phyloP scores from a whole-genome alignment of 53 echinoderm and acorn worm species.

The Zoroaster sp. region DNA sequence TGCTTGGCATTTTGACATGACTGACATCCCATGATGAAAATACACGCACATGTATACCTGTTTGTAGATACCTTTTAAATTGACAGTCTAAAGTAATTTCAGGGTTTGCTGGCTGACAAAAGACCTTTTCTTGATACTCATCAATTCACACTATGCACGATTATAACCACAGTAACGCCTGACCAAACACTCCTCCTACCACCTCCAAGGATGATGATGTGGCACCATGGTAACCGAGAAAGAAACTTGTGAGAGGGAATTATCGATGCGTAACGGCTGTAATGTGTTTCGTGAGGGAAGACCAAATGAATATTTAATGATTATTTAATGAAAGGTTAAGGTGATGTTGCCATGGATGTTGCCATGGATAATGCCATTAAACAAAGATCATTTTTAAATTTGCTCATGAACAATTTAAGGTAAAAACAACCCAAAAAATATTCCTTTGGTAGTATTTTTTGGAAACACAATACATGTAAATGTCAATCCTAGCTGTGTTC shows the following conservation, averaged over 20 bases:
- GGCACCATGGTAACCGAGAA: neutral
- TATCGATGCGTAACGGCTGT: neutral
- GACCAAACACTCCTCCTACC: neutral
- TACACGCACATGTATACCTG: too few relatives aligned
- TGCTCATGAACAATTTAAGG: neutral
- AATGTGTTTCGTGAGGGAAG: neutral
- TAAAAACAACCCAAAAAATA: too few relatives aligned
- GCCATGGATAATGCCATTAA: too few relatives aligned
- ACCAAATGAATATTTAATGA: neutral
- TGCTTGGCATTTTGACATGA: neutral
- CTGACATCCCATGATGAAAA: neutral
- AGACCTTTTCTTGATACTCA: neutral
- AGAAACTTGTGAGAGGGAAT: neutral
- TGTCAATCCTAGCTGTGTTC: too few relatives aligned
- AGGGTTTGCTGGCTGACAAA: neutral
- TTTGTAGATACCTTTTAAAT: neutral
- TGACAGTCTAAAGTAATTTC: neutral
- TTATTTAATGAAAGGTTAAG: neutral
- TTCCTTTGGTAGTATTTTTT: too few relatives aligned
- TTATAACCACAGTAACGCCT: neutral
- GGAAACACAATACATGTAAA: too few relatives aligned
- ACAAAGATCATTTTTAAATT: neutral
- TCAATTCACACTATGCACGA: neutral
- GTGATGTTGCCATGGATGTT: neutral
- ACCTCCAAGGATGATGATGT: neutral